Evolutionary conservation across 2,113 vertebrate genomes (phyloP), one percentile per base, ranked within the genome.

Genomic region (Asarcornis scutulata): DNA sequence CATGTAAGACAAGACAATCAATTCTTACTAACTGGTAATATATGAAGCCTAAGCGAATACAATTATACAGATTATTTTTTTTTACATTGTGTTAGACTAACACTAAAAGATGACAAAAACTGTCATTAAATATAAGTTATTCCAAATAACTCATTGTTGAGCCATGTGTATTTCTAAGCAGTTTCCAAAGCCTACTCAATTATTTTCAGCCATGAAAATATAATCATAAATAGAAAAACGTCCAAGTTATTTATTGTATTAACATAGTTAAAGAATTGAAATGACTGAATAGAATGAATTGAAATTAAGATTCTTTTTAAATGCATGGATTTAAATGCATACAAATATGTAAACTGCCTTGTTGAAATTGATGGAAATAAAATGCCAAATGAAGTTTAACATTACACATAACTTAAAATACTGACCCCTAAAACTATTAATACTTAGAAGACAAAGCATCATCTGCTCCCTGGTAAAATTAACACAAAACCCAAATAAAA

Each of bases 361-460:
- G 31, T 22, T 81, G 55, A 58, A 9, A 68, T 0, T 22, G 34
- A 84, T 17, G 12, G 56, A 95, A 91, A 86, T 53, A 68, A 76
- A 73, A 74, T 31, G 27, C 16, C 36, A 68, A 50, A 72, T 13
- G 31, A 91, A 83, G 32, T 94, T 80, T 52, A 89, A 75, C 15
- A 56, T 27, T 17, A 5, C 17, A 86, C 15, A 17, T 22, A 63
- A 95, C 17, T 91, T 81, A 71, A 93, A 97, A 96, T 97, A 99
- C 98, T 95, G 97, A 98, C 98, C 98, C 98, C 98, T 98, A 97
- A 98, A 98, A 96, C 93, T 97, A 78, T 88, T 96, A 96, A 95
- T 89, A 89, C 96, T 98, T 93, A 94, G 93, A 80, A 97, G 75
- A 82, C 97, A 96, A 95, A 83, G 98, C 69, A 95, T 98, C 98